phyloP scores from a whole-genome alignment of 1,140 invertebrate species.

The Drosophila arizonae region DNA sequence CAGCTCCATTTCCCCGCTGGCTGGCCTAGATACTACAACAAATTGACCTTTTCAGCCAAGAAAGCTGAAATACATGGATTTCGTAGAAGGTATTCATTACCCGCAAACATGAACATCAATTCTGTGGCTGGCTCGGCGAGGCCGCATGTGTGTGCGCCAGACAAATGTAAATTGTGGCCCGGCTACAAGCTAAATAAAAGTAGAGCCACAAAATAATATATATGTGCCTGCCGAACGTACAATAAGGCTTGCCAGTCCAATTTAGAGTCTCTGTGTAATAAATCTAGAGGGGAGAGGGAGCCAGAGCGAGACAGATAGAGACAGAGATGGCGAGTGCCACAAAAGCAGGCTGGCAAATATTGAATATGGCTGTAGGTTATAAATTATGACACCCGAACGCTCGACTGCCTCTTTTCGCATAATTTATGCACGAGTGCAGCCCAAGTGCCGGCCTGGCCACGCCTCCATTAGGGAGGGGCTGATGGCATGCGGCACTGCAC shows the following conservation, averaged over 20 bases:
- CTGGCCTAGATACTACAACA: constrained; percentile 28
- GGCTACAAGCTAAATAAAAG: constrained; percentile 72
- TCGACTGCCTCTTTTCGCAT: constrained; percentile 48
- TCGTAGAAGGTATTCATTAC: constrained; percentile 71
- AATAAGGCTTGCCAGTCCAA: constrained; percentile 12
- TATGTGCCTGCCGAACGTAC: constrained; percentile 14
- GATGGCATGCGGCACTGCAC: background rate
- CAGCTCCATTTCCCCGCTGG: constrained; percentile 7
- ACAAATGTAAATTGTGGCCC: constrained; percentile 72
- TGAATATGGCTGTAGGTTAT: constrained; percentile 77
- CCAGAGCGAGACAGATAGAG: too few relatives aligned
- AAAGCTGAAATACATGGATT: constrained; percentile 51
- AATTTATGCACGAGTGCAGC: constrained; percentile 70
- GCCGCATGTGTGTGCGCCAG: constrained; percentile 14
- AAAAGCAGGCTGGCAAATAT: constrained; percentile 68
- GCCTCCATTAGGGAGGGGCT: background rate
- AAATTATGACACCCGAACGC: constrained; percentile 70
- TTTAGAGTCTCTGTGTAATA: constrained; percentile 44
- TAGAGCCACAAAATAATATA: constrained; percentile 43
- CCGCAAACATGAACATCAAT: constrained; percentile 66
- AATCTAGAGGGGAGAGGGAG: constrained; percentile 38
- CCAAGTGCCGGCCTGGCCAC: constrained; percentile 19
- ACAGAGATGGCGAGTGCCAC: constrained; percentile 10
- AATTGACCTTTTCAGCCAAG: constrained; percentile 25
- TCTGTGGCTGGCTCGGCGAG: constrained; percentile 50